These are phyloP conservation scores for Pollicipes pollicipes DNA, from an alignment of 1,140 invertebrate species.

Conservation along the genomic window DNA sequence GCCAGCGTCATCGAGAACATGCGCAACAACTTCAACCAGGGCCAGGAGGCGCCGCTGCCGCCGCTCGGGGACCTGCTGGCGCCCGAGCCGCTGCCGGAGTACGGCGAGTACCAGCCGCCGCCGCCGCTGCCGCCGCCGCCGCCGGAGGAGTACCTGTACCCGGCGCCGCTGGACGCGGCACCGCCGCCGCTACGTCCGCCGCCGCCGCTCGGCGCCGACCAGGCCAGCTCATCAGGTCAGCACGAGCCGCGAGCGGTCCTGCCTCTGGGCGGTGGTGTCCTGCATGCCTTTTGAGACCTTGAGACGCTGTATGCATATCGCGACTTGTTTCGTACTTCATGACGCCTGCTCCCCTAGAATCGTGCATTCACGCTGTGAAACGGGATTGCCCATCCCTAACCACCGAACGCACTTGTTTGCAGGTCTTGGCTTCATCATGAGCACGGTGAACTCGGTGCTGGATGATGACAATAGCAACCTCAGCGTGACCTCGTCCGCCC, in stretches of 20 bases:
- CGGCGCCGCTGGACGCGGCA: too few relatives aligned
- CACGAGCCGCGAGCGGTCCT: too few relatives aligned
- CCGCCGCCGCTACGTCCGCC: neutral
- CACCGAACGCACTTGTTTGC: neutral
- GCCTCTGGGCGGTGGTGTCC: too few relatives aligned
- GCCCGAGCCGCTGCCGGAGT: neutral
- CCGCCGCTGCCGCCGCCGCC: too few relatives aligned
- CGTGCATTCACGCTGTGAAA: too few relatives aligned
- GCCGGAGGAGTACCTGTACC: neutral
- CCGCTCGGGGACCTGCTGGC: neutral
- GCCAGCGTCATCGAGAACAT: slow-evolving; percentile 3
- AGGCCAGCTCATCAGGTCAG: neutral
- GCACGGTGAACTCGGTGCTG: neutral
- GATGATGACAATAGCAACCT: neutral
- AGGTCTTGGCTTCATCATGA: neutral
- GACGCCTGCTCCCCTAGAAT: too few relatives aligned
- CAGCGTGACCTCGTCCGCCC: neutral
- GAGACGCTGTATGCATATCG: too few relatives aligned
- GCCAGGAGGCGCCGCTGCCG: neutral
- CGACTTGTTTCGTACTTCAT: too few relatives aligned
- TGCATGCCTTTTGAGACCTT: too few relatives aligned
- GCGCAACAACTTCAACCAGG: neutral
- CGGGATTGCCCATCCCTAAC: too few relatives aligned
- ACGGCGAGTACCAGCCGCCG: neutral
- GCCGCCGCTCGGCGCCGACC: neutral